phyloP scores from a whole-genome alignment of 2,113 vertebrate genomes.

The Scomber scombrus region DNA sequence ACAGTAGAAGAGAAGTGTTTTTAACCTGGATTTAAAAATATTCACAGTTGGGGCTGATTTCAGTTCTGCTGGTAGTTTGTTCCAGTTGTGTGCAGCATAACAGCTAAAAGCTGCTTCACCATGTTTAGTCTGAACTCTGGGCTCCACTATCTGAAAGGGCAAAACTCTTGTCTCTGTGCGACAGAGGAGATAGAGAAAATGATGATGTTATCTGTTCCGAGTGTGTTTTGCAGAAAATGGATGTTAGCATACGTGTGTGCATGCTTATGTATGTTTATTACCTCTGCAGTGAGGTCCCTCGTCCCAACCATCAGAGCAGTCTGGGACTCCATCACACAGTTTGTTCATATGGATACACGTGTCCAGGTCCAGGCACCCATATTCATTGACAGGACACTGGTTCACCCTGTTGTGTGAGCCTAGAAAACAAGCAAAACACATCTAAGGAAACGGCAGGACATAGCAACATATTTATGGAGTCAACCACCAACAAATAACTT shows the following conservation, averaged over 20 bases:
- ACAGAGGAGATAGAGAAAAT: background rate
- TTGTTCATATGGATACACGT: conserved; percentile 94
- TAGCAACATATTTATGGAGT: background rate
- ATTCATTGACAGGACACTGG: conserved; percentile 93
- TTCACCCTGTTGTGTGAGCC: conserved; percentile 92
- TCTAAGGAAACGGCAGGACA: background rate
- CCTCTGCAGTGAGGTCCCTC: conserved; percentile 95
- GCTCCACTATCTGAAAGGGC: no score
- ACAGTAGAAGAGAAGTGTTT: no score
- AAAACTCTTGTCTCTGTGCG: background rate
- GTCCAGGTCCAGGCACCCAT: conserved; percentile 93
- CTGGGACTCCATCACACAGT: conserved; percentile 90
- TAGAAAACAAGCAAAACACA: conserved; percentile 72
- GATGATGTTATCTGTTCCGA: background rate
- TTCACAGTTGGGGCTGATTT: no score
- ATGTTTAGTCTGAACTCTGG: no score
- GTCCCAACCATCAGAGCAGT: conserved; percentile 92
- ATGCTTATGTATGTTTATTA: conserved; percentile 67
- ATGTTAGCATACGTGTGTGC: background rate
- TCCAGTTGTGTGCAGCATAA: no score
- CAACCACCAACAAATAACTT: background rate
- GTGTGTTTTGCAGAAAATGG: background rate
- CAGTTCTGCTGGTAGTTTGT: no score
- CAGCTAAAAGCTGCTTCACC: no score
- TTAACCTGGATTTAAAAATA: no score